These are phyloP conservation scores for Oxyura jamaicensis DNA, from an alignment of 2,113 vertebrate genomes.

Conservation along the genomic window DNA sequence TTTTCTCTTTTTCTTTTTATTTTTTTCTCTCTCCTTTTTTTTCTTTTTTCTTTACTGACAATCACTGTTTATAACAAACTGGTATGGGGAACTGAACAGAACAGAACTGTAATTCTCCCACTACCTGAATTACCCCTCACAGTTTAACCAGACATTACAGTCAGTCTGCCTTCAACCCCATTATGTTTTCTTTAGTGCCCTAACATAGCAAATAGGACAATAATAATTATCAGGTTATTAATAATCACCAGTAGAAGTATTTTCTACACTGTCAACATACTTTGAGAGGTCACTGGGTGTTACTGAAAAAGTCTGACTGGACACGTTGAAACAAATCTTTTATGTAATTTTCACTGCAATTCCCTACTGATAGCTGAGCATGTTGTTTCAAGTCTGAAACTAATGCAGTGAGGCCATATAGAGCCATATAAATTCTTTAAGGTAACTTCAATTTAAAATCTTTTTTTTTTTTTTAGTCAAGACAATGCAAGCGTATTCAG, in stretches of 20 bases:
- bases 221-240: not conserved
- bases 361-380: not conserved
- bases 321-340: not conserved
- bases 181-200: not conserved
- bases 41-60: not conserved
- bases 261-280: not conserved
- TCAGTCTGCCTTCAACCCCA: not conserved
- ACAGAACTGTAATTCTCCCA: not conserved
- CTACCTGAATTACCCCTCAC: not conserved
- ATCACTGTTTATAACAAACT: not conserved
- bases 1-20: not conserved
- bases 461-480: not conserved
- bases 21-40: no score
- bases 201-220: not conserved
- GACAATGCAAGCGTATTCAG: not conserved
- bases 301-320: not conserved
- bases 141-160: not conserved
- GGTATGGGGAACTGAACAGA: not conserved
- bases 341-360: not conserved
- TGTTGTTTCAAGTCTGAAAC: not conserved
- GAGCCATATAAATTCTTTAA: not conserved
- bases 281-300: not conserved
- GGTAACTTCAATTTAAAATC: not conserved
- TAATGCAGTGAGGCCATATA: not conserved
- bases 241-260: not conserved